Base-by-base conservation (phyloP, 2,797 vertebrate species). In the Glyptemys insculpta region DNA sequence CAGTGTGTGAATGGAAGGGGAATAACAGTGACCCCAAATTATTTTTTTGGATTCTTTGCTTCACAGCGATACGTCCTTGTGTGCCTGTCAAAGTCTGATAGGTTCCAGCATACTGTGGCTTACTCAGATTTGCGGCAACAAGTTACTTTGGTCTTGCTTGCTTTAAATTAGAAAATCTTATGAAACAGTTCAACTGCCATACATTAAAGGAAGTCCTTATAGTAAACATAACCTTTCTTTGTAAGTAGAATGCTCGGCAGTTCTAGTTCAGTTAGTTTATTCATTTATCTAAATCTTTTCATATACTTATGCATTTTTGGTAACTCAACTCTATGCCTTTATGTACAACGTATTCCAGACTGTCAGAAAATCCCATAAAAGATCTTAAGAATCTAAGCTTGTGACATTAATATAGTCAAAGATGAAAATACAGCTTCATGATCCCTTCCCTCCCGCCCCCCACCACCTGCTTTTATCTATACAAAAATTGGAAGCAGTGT, bases 171-270 rank as follows among this genome's bases (percentile, higher is more conserved):
- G 72, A 97, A 94, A 89, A 81, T 56, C 85, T 72, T 83, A 81
- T 94, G 62, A 62, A 87, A 84, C 82, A 90, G 80, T 95, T 94
- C 68, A 91, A 56, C 18, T 18, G 34, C 81, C 34, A 5, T 56
- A 47, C 23, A 89, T 96, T 91, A 94, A 93, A 96, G 53, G 79
- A 91, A 95, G 21, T 92, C 86, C 87, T 93, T 92, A 57, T 23
- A 92, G 37, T 94, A 95, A 96, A 92, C 53, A 86, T 93, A 94
- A 94, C 50, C n/a, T 95, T 97, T 85, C 54, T 37, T 95, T 92
- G 49, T 8, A 95, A 93, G 68, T 94, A 95, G 56, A 96, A 91
- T 80, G 47, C 15, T 92, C 91, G 56, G 91, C 19, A 90, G n/a
- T 79, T 81, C 44, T 15, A 78, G 54, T 81, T 96, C 52, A 47